These are phyloP conservation scores for Lampris incognitus DNA, from an alignment of 2,113 vertebrate genomes.

Conservation along the genomic window DNA sequence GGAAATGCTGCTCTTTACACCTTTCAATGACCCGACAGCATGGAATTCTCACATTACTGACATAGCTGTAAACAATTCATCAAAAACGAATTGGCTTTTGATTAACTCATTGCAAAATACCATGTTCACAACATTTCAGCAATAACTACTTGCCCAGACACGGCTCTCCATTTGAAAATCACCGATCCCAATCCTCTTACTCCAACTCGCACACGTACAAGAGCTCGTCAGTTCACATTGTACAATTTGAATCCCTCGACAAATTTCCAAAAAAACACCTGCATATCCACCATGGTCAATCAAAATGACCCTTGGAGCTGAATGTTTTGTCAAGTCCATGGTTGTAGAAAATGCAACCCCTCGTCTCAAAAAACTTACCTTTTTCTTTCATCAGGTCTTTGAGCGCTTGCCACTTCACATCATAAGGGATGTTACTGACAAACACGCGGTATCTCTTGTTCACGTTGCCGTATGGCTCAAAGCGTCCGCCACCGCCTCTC, in stretches of 20 bases:
- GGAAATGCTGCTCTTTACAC: slow-evolving; percentile 26
- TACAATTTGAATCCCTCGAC: slow-evolving; percentile 31
- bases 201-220: slow-evolving; percentile 43
- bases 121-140: slow-evolving; percentile 58
- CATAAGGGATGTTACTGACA: slow-evolving; percentile 98
- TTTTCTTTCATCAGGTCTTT: slow-evolving; percentile 99
- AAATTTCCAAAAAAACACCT: slow-evolving; percentile 13
- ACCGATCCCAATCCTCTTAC: slow-evolving; percentile 44
- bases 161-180: slow-evolving; percentile 10
- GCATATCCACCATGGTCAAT: slow-evolving; percentile 50
- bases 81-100: slow-evolving; percentile 42
- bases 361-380: slow-evolving; percentile 84
- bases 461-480: slow-evolving; percentile 90
- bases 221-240: slow-evolving; percentile 34
- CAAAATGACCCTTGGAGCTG: slow-evolving; percentile 43
- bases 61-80: slow-evolving; percentile 43
- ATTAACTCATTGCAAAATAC: slow-evolving; percentile 25
- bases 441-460: slow-evolving; percentile 94
- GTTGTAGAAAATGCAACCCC: background rate
- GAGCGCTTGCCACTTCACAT: slow-evolving; percentile 97
- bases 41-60: slow-evolving; percentile 32
- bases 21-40: slow-evolving; percentile 41
- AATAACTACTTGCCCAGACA: slow-evolving; percentile 42
- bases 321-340: slow-evolving; percentile 10
- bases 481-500: slow-evolving; percentile 90